These are phyloP conservation scores for Microcebus ravelobensis DNA, from an alignment of 2,113 vertebrate species.

Conservation along the genomic window DNA sequence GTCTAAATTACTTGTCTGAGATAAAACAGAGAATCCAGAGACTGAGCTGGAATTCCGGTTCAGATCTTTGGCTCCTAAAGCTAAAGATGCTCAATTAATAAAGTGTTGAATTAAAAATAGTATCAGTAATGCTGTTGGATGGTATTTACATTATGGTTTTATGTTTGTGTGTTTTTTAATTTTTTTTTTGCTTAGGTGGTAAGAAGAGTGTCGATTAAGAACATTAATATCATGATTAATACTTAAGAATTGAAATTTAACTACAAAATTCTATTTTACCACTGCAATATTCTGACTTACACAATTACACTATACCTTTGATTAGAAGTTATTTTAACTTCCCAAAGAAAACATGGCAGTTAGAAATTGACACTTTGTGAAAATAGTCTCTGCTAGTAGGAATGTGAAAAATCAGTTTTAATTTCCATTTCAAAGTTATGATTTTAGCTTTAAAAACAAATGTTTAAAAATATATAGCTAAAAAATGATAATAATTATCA, in stretches of 20 bases:
- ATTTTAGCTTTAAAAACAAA: not conserved
- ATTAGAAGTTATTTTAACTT: conserved; percentile 1
- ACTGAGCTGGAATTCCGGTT: not conserved
- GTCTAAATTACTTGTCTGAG: not conserved
- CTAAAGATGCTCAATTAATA: not conserved
- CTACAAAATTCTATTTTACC: not conserved
- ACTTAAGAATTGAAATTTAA: not conserved
- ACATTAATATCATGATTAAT: not conserved
- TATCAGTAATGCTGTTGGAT: not conserved
- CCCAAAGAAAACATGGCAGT: not conserved
- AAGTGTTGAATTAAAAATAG: not conserved
- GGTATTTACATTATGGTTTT: not conserved
- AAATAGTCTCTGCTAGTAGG: not conserved
- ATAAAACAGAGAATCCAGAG: not conserved
- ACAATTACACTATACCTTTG: not conserved
- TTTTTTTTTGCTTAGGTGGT: not conserved
- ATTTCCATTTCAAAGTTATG: not conserved
- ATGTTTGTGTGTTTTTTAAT: not conserved
- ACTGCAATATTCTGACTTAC: not conserved
- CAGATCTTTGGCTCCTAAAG: not conserved
- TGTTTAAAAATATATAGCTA: conserved; percentile 10
- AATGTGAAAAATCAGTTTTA: not conserved
- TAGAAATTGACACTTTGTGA: not conserved
- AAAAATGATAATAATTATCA: not conserved
- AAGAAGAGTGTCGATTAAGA: not conserved